phyloP scores from a whole-genome alignment of 1,140 invertebrate genomes.

The Sitophilus oryzae region DNA sequence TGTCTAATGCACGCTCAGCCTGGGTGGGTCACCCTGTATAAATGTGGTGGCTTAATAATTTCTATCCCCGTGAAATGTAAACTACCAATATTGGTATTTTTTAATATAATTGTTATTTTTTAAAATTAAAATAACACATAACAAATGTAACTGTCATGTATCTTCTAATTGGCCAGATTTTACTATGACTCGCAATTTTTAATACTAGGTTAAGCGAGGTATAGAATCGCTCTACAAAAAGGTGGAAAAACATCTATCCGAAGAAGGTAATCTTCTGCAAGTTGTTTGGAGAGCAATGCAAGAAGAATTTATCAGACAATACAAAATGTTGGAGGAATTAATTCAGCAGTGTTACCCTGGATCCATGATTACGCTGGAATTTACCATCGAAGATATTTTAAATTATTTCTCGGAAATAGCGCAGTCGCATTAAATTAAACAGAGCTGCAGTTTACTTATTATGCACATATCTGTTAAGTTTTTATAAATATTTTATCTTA shows the following conservation, averaged over 20 bases:
- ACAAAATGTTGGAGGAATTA: constrained; percentile 88
- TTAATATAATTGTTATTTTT: too few relatives aligned
- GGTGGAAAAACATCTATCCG: constrained; percentile 94
- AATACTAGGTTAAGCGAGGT: constrained; percentile 78
- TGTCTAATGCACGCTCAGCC: too few relatives aligned
- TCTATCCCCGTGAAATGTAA: too few relatives aligned
- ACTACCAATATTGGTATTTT: too few relatives aligned
- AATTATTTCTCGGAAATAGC: constrained; percentile 98
- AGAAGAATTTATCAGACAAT: constrained; percentile 96
- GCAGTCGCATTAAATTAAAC: constrained; percentile 70
- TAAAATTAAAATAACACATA: too few relatives aligned
- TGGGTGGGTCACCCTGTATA: too few relatives aligned
- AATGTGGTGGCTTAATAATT: too few relatives aligned
- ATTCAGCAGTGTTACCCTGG: constrained; percentile 96
- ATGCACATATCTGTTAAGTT: too few relatives aligned
- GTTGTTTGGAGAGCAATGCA: constrained; percentile 99
- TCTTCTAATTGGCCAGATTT: neutral
- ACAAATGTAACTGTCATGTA: neutral
- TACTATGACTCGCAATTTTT: constrained; percentile 3
- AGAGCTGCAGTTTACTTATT: too few relatives aligned
- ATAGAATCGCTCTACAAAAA: constrained; percentile 93
- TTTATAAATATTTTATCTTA: too few relatives aligned
- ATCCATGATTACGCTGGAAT: constrained; percentile 90
- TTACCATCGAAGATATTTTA: constrained; percentile 93
- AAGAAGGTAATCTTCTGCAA: constrained; percentile 91